Percentiles rank a stretch among this genome's conserved stretches.
Conservation (phyloP, 2,888 invertebrate species). For the Diarsia rubi region DNA sequence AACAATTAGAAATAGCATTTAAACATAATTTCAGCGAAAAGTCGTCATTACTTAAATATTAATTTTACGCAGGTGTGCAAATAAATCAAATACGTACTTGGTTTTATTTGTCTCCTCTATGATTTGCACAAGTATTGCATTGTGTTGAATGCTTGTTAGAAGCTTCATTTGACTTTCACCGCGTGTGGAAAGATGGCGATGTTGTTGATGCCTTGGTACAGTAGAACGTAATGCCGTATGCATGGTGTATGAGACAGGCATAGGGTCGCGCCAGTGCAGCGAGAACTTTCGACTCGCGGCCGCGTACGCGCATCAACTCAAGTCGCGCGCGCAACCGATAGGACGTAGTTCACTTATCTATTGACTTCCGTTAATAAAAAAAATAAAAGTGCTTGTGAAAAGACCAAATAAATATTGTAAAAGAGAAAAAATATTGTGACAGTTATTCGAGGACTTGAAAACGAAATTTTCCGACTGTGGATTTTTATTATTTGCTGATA, state of each 20-base stretch:
- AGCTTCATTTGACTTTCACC: conserved; percentile 63
- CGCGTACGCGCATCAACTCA: conserved; percentile 67
- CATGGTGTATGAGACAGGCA: conserved; percentile 60
- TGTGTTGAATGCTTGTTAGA: conserved; percentile 7
- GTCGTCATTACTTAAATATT: background rate
- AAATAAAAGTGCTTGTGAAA: conserved; percentile 27
- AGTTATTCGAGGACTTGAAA: conserved; percentile 55
- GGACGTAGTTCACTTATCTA: conserved; percentile 3
- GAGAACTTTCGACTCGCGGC: conserved; percentile 74
- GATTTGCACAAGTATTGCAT: background rate
- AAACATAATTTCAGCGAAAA: background rate
- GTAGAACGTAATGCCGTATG: conserved; percentile 58
- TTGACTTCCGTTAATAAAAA: conserved; percentile 28
- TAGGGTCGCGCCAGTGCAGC: conserved; percentile 58
- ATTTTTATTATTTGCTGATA: conserved; percentile 70
- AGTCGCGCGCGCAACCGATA: conserved; percentile 59
- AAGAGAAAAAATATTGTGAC: conserved; percentile 44
- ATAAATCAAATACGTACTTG: background rate
- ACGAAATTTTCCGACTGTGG: conserved; percentile 62
- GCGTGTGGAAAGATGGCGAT: conserved; percentile 45
- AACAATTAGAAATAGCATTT: no score
- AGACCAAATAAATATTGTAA: conserved; percentile 18
- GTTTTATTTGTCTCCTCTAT: background rate
- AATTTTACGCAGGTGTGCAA: background rate
- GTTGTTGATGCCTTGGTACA: conserved; percentile 60